Conservation (phyloP, 53 echinoderm and acorn worm genomes). For the Zoroaster sp. region DNA sequence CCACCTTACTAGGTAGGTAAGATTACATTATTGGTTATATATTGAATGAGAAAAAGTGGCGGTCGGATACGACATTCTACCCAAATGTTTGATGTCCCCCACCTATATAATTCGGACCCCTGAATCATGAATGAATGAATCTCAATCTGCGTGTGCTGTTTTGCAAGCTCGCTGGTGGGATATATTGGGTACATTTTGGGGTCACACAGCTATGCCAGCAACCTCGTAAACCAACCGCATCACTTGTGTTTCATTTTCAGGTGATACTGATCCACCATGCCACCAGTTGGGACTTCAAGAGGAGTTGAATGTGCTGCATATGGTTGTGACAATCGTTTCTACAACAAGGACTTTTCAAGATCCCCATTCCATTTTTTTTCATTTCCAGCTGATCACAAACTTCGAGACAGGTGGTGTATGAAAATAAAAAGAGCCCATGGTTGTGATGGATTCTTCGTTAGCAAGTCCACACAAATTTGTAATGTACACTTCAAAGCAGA, state of each 20-base stretch:
- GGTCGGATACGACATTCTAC: no score
- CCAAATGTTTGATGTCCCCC: no score
- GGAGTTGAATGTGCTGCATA: slow-evolving; percentile 34
- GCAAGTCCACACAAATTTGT: not conserved
- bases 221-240: no score
- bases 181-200: no score
- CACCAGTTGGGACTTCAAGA: not conserved
- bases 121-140: no score
- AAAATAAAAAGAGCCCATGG: slow-evolving; percentile 5
- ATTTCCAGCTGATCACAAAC: not conserved
- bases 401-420: not conserved
- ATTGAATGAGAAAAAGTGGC: no score
- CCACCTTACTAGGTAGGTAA: no score
- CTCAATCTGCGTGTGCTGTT: no score
- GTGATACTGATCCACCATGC: slow-evolving; percentile 11
- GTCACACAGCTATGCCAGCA: no score
- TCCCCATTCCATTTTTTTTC: not conserved
- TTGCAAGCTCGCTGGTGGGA: no score
- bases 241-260: not conserved
- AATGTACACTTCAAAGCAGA: not conserved
- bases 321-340: slow-evolving; percentile 7
- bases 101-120: no score
- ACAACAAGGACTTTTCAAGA: slow-evolving; percentile 19
- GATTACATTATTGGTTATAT: no score
- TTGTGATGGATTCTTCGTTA: slow-evolving; percentile 4